Evolutionary conservation across 2,113 vertebrate genomes (phyloP).

Genomic region (Acanthochromis polyacanthus): DNA sequence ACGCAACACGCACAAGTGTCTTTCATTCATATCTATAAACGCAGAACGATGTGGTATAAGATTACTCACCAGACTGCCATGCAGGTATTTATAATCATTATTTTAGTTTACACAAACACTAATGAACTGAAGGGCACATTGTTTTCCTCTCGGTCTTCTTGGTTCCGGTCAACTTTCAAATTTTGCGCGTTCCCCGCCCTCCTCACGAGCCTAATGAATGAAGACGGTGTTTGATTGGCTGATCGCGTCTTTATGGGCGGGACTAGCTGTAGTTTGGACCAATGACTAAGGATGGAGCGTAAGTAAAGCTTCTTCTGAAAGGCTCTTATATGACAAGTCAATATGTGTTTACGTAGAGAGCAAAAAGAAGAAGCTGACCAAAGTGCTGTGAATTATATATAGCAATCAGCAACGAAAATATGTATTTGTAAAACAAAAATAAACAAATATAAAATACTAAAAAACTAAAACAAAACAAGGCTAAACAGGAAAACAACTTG

Average conservation of each 20-base stretch:
- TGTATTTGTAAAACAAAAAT: no score
- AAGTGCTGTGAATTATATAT: no score
- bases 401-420: no score
- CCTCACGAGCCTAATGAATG: background rate
- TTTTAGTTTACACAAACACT: conserved; percentile 1
- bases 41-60: background rate
- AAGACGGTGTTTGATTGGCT: conserved; percentile 52
- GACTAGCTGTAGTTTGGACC: conserved; percentile 15
- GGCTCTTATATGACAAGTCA: no score
- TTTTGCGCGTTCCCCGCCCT: conserved; percentile 78
- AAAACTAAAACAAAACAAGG: no score
- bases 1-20: background rate
- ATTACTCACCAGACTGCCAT: conserved; percentile 66
- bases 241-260: conserved; percentile 17
- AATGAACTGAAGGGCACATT: background rate
- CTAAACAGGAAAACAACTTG: no score
- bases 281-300: conserved; percentile 34
- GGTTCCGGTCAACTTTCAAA: conserved; percentile 84
- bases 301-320: background rate
- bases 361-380: background rate
- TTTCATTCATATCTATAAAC: background rate
- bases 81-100: background rate
- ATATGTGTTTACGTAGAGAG: background rate
- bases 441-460: no score
- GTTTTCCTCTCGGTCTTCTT: conserved; percentile 25